Conservation (phyloP, 2,888 invertebrate species). For the Volucella inanis region DNA sequence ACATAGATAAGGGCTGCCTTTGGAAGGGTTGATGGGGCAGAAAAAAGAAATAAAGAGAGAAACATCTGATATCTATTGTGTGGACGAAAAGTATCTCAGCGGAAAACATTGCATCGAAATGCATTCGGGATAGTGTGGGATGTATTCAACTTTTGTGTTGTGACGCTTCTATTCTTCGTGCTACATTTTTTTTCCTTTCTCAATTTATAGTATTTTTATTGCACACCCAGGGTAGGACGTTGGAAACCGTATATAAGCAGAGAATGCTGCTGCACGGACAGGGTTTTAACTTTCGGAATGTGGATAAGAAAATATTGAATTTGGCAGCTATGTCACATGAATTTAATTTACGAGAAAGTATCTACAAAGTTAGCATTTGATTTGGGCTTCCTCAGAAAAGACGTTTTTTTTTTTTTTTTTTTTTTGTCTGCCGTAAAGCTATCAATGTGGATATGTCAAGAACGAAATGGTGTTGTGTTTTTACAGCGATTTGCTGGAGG, state of each 20-base stretch:
- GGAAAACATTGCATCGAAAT: slow-evolving; percentile 66
- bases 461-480: too few relatives aligned
- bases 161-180: slow-evolving; percentile 55
- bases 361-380: slow-evolving; percentile 67
- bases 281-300: slow-evolving; percentile 63
- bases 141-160: slow-evolving; percentile 69
- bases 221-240: neutral
- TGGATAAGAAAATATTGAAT: slow-evolving; percentile 72
- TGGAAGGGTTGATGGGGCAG: neutral
- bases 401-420: too few relatives aligned
- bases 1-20: neutral
- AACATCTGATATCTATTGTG: slow-evolving; percentile 65
- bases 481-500: too few relatives aligned
- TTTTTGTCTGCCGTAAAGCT: neutral
- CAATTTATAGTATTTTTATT: slow-evolving; percentile 40
- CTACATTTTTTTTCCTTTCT: slow-evolving; percentile 29
- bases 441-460: neutral
- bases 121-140: slow-evolving; percentile 67
- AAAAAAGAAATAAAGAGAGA: slow-evolving; percentile 53
- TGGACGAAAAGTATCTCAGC: slow-evolving; percentile 52
- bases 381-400: slow-evolving; percentile 30
- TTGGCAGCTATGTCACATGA: slow-evolving; percentile 71
- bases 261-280: slow-evolving; percentile 46
- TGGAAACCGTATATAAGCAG: neutral
- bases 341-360: slow-evolving; percentile 51